Evolutionary conservation across 2,888 invertebrate species (phyloP), one percentile per base, ranked within the genome.

Genomic region (Acronicta psi): DNA sequence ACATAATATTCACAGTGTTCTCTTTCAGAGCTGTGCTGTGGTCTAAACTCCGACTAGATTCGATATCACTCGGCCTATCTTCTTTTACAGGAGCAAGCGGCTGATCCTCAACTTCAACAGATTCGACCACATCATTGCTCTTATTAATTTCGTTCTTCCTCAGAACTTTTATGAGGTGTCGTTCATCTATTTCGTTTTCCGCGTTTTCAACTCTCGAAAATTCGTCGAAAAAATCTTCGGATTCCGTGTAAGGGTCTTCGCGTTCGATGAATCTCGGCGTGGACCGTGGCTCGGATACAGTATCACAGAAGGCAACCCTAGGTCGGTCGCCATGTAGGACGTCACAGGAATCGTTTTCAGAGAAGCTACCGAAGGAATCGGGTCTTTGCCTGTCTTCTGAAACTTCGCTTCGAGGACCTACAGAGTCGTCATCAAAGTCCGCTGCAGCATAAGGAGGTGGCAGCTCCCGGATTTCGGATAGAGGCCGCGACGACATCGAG

Each of bases 401-500:
- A 2, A 92, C 81, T 82, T 94, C 94, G 58, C 94, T 94, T 2
- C 93, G 87, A 29, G 94, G 94, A 14, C 90, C 93, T 10, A 93
- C 88, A 0, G 94, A 93, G 36, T 94, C 94, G 36, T 94, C 94
- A 59, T 94, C 94, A 40, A 91, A 94, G 64, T 94, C 94, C 2
- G 93, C 94, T 14, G 93, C 73, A 2, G 94, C 94, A 47, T 94
- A 94, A 0, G 94, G 94, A 56, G 94, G 94, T 36, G 94, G 94
- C 17, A 95, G 87, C 72, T 95, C 95, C 52, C 95, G 92, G 71
- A 95, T 95, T 79, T 95, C 95, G 2, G 95, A 95, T 13, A 93
- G 87, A 7, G 94, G 94, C 49, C 94, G 83, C 34, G 95, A 95
- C 1, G 95, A 94, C 76, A 94, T 83, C 9, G 95, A 95, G 78